These are phyloP conservation scores for Silurus aristotelis DNA, from an alignment of 2,797 vertebrate species.

Conservation along the genomic window DNA sequence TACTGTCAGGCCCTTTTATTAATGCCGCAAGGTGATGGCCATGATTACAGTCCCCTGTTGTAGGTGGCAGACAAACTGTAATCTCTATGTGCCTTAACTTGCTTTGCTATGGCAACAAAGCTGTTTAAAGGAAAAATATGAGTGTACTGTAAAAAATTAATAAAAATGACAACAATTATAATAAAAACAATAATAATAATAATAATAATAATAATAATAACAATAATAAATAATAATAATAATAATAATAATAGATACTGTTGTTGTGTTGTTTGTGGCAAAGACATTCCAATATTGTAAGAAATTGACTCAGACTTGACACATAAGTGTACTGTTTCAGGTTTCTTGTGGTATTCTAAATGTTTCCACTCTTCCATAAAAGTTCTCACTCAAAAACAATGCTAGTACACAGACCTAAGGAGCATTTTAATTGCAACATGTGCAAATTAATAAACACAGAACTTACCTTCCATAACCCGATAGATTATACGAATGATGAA, in stretches of 20 bases:
- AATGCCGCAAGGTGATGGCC: conserved; percentile 32
- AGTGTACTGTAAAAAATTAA: background rate
- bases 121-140: background rate
- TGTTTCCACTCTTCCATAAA: background rate
- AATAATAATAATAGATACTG: background rate
- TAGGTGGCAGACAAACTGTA: conserved; percentile 24
- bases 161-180: too few relatives aligned
- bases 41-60: conserved; percentile 24
- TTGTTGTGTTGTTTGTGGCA: too few relatives aligned
- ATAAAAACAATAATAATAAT: background rate
- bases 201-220: background rate
- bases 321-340: background rate
- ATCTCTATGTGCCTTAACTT: conserved; percentile 4
- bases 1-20: conserved; percentile 26
- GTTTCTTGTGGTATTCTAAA: background rate
- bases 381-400: conserved; percentile 32
- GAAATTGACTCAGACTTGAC: background rate
- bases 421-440: conserved; percentile 45
- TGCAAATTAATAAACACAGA: conserved; percentile 52
- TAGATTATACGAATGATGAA: too few relatives aligned
- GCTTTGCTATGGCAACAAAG: conserved; percentile 20
- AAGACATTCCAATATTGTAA: conserved; percentile 12
- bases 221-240: background rate
- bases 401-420: conserved; percentile 18
- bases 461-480: conserved; percentile 50